These are phyloP conservation scores for Argya squamiceps DNA, from an alignment of 2,797 vertebrate species.

Conservation along the genomic window DNA sequence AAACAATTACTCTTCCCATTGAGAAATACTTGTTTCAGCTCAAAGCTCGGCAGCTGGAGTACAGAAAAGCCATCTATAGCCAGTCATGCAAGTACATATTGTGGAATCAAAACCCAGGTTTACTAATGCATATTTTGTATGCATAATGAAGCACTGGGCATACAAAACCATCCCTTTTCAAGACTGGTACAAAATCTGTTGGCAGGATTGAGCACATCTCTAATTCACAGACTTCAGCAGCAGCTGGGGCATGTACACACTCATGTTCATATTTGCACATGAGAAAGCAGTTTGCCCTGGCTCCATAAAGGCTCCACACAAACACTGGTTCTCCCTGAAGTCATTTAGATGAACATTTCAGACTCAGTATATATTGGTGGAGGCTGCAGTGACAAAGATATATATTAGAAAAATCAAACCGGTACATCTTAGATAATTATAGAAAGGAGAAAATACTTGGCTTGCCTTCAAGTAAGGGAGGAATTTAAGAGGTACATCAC, in stretches of 20 bases:
- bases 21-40: conserved; percentile 29
- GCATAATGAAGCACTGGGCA: background rate
- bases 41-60: background rate
- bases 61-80: background rate
- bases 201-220: background rate
- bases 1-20: conserved; percentile 14
- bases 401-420: background rate
- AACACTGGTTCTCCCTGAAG: background rate
- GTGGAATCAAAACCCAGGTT: background rate
- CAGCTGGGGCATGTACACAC: background rate
- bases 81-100: background rate
- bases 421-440: background rate
- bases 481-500: background rate
- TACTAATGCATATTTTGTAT: background rate
- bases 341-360: background rate
- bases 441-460: background rate
- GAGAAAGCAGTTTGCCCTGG: background rate
- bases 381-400: background rate
- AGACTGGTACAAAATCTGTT: background rate
- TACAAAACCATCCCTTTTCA: background rate
- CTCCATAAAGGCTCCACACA: background rate
- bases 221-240: background rate
- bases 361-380: background rate
- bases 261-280: background rate
- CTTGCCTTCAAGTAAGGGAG: background rate